Evolutionary conservation across 2,797 vertebrate species (phyloP).

Genomic region (Syncerus caffer): DNA sequence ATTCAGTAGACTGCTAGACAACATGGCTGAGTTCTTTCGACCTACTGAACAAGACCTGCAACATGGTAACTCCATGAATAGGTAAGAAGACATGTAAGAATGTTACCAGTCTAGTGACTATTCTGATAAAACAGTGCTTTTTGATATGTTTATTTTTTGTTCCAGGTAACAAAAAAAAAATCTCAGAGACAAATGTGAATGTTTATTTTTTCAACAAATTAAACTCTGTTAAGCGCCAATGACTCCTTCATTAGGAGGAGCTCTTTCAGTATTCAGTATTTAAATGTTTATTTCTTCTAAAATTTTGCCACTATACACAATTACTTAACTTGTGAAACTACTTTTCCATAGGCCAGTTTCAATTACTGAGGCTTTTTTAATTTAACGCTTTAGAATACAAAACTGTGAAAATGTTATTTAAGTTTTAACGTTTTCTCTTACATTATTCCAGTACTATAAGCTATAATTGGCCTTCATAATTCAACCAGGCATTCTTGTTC

Average conservation of each 20-base stretch:
- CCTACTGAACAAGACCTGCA: constrained; percentile 87
- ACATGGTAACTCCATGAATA: constrained; percentile 82
- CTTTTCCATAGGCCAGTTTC: neutral
- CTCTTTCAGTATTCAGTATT: constrained; percentile 21
- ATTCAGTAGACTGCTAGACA: constrained; percentile 95
- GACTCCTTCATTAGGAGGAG: neutral
- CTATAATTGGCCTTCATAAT: neutral
- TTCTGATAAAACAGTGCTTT: neutral
- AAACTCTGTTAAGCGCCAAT: constrained; percentile 1
- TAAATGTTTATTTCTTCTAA: neutral
- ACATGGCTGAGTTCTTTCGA: constrained; percentile 96
- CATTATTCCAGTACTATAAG: neutral
- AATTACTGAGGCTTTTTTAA: neutral
- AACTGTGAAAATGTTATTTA: neutral
- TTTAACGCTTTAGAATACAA: constrained; percentile 28
- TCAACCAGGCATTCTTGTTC: neutral
- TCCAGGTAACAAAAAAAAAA: neutral
- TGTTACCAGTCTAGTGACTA: neutral
- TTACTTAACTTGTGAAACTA: neutral
- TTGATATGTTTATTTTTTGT: neutral
- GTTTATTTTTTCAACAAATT: neutral
- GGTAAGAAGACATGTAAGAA: constrained; percentile 79
- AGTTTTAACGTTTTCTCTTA: neutral
- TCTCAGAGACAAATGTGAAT: neutral
- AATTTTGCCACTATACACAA: neutral